phyloP scores from a whole-genome alignment of 2,113 vertebrate species.

The Aepyceros melampus region DNA sequence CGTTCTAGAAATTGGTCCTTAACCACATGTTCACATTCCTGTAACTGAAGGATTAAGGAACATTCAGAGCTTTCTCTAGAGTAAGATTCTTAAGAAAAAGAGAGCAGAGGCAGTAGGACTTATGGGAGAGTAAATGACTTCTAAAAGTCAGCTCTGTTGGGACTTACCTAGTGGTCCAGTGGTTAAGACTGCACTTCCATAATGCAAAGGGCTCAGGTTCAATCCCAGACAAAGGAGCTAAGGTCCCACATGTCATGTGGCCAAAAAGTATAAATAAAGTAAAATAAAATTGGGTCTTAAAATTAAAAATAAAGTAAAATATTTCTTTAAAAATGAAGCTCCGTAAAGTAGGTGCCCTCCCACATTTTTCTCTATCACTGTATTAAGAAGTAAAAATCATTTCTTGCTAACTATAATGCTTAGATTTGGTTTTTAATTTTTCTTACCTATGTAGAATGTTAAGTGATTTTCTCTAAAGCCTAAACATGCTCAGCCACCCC shows the following conservation, averaged over 20 bases:
- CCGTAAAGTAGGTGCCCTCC: neutral
- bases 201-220: neutral
- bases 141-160: neutral
- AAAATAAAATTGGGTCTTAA: neutral
- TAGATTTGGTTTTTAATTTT: neutral
- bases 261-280: neutral
- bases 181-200: neutral
- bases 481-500: neutral
- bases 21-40: neutral
- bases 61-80: neutral
- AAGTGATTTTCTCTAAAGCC: neutral
- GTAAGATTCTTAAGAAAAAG: neutral
- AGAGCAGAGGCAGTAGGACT: neutral
- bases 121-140: neutral
- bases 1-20: neutral
- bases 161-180: neutral
- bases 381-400: neutral
- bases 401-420: neutral
- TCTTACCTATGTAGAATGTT: neutral
- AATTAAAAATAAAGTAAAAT: neutral
- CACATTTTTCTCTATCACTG: neutral
- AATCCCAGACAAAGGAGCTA: neutral
- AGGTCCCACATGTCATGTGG: neutral
- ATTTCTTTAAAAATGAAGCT: neutral
- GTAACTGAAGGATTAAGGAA: neutral